A percentile compares a stretch with the other conserved stretches of the same genome.
These are phyloP conservation scores for Galago senegalensis DNA, from an alignment of 2,797 vertebrate genomes.

Conservation along the genomic window DNA sequence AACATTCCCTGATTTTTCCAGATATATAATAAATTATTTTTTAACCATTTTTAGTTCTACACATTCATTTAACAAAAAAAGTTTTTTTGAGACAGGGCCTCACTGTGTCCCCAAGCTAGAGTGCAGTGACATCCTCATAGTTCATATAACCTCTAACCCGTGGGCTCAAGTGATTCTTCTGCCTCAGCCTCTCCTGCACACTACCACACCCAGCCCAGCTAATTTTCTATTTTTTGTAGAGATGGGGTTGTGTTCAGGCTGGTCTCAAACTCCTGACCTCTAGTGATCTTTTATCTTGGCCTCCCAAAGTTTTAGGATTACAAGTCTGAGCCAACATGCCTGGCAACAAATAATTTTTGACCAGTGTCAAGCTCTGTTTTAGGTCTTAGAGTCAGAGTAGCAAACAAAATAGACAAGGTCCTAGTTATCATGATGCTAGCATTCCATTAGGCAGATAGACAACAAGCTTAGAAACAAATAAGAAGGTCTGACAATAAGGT, in stretches of 20 bases:
- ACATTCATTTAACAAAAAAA: slow-evolving; percentile 36
- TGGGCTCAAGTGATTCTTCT: neutral
- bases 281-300: no score
- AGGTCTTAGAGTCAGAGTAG: slow-evolving; percentile 31
- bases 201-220: no score
- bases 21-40: slow-evolving; percentile 43
- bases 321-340: neutral
- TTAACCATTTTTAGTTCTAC: neutral
- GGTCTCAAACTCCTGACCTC: no score
- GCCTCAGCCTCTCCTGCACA: neutral
- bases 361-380: neutral
- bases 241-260: no score
- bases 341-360: slow-evolving; percentile 29
- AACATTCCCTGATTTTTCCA: slow-evolving; percentile 12
- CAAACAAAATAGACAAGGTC: neutral
- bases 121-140: neutral
- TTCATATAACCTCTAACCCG: neutral
- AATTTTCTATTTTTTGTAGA: no score
- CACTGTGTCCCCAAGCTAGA: neutral
- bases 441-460: neutral
- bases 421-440: neutral
- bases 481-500: no score
- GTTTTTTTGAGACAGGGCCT: neutral
- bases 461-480: slow-evolving; percentile 9
- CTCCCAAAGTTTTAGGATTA: neutral